These are phyloP conservation scores for Drosophila ambigua DNA, from an alignment of 1,140 invertebrate species.

Conservation along the genomic window DNA sequence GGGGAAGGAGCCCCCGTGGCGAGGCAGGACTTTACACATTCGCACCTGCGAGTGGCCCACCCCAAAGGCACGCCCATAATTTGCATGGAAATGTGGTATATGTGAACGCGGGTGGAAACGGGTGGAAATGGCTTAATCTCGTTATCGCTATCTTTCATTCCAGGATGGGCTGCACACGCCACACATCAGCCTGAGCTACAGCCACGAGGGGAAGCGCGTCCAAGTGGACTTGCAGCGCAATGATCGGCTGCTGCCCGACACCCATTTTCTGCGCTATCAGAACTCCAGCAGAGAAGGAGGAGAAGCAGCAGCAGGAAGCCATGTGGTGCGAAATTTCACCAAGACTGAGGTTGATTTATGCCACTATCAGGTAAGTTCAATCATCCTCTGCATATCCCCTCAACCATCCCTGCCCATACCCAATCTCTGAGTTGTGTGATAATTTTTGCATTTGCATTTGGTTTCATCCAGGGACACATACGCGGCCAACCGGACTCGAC, in stretches of 20 bases:
- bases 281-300: constrained; percentile 82
- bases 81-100: constrained; percentile 64
- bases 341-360: constrained; percentile 84
- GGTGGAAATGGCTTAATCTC: constrained; percentile 43
- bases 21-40: constrained; percentile 55
- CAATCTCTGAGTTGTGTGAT: background rate
- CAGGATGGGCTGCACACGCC: constrained; percentile 89
- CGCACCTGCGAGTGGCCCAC: constrained; percentile 34
- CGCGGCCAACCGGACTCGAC: constrained; percentile 88
- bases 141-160: constrained; percentile 70
- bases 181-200: constrained; percentile 88
- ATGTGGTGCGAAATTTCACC: constrained; percentile 85
- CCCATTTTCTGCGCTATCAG: constrained; percentile 90
- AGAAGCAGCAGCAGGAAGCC: constrained; percentile 83
- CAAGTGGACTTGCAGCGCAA: constrained; percentile 91
- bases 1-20: background rate
- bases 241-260: constrained; percentile 89
- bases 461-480: constrained; percentile 87
- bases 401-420: too few species aligned
- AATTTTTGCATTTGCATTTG: constrained; percentile 20
- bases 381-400: background rate
- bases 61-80: constrained; percentile 39
- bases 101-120: constrained; percentile 33
- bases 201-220: constrained; percentile 87
- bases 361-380: constrained; percentile 77